Evolutionary conservation across 1,140 invertebrate species (phyloP).

Genomic region (Magallana angulata): DNA sequence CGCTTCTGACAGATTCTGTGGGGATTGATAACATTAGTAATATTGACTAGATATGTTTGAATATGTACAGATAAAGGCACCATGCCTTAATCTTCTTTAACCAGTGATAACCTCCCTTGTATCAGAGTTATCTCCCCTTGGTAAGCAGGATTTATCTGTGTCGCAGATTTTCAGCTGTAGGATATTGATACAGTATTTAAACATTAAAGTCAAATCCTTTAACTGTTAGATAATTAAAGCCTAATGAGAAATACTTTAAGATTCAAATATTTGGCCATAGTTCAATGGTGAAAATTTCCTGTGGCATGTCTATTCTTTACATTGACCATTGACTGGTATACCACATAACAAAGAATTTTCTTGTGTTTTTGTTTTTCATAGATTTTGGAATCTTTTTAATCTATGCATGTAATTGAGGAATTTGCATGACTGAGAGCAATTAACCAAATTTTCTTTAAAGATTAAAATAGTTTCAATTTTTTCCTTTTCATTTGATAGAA

Average conservation of each 20-base stretch:
- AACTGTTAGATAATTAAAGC: slow-evolving; percentile 31
- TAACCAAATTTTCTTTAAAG: background rate
- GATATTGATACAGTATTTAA: slow-evolving; percentile 8
- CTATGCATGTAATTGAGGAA: background rate
- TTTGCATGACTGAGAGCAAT: background rate
- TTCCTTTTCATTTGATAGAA: background rate
- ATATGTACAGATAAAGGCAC: background rate
- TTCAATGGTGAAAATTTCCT: background rate
- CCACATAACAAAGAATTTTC: background rate
- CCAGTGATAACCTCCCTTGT: slow-evolving; percentile 22
- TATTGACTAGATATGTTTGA: slow-evolving; percentile 26
- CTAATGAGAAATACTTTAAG: slow-evolving; percentile 6
- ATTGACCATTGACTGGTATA: background rate
- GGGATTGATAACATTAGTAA: slow-evolving; percentile 18
- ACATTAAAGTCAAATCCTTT: slow-evolving; percentile 33
- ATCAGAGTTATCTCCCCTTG: slow-evolving; percentile 10
- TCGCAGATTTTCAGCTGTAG: background rate
- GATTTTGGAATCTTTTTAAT: background rate
- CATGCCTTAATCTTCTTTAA: background rate
- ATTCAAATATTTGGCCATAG: slow-evolving; percentile 8
- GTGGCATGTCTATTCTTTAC: background rate
- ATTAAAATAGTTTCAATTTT: slow-evolving; percentile 35
- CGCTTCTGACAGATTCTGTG: slow-evolving; percentile 3
- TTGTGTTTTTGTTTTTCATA: background rate
- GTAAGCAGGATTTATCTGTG: background rate